Evolutionary conservation across 1,140 invertebrate species (phyloP).

Genomic region (Papilio polyxenes): DNA sequence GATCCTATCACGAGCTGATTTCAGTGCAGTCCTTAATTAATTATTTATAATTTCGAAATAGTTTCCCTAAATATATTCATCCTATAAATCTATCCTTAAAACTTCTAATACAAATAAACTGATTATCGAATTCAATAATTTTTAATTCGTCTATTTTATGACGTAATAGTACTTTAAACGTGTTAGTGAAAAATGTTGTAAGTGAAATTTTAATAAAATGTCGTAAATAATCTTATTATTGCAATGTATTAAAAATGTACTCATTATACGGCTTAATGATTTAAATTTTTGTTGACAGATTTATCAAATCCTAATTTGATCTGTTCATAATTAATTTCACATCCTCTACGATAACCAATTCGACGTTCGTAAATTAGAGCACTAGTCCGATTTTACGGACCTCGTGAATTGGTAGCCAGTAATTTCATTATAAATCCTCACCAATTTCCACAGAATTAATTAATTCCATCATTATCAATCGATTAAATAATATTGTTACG

Average conservation of each 20-base stretch:
- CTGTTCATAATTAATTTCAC: not conserved
- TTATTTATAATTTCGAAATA: conserved; percentile 25
- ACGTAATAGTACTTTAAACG: no score
- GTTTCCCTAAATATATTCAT: not conserved
- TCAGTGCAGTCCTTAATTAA: conserved; percentile 21
- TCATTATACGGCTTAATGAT: no score
- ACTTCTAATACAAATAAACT: not conserved
- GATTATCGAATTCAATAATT: no score
- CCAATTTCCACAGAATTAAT: not conserved
- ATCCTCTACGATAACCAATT: not conserved
- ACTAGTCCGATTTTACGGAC: not conserved
- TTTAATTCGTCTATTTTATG: no score
- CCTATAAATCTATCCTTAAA: not conserved
- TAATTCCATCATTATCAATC: no score
- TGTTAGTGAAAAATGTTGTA: no score
- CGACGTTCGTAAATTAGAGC: not conserved
- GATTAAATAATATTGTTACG: no score
- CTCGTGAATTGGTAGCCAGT: not conserved
- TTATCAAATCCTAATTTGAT: not conserved
- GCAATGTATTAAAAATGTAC: no score
- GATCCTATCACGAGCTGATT: not conserved
- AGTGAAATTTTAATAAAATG: no score
- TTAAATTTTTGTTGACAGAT: no score
- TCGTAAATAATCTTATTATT: no score
- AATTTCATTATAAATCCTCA: not conserved